Evolutionary conservation across 2,888 invertebrate species (phyloP), one percentile per base, ranked within the genome.

Genomic region (Theretra japonica): DNA sequence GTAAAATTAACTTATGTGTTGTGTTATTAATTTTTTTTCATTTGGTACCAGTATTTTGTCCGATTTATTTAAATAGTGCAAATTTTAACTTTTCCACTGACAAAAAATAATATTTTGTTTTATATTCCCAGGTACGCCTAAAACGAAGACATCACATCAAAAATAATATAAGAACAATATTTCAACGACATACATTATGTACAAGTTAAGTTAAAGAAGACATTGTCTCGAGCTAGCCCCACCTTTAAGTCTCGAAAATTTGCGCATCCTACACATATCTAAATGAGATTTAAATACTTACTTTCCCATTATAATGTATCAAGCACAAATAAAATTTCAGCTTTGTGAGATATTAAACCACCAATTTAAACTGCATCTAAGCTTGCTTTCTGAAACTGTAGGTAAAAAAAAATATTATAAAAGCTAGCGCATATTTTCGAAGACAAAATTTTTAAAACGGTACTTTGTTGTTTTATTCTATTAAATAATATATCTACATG

Each of bases 121-220:
- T 70, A 70, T 41, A 74, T 74, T 90, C 89, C 68, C 92, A 94
- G 93, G 88, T 93, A 92, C 87, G 93, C 90, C 79, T 94, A 93
- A 90, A 86, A 82, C 81, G 86, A 86, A 84, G 82, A 85, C 83
- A 83, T 80, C 70, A 72, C 72, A 50, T 25, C 58, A 23, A 50
- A 60, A 30, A 33, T 33, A 58, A 33, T 25, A 79, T 84, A 85
- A 86, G 85, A 89, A 88, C 83, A 87, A 88, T 82, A 86, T 81
- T 81, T 85, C 83, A 86, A 83, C 82, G 82, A 88, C 82, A 82
- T 81, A 80, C 82, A 81, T 84, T 86, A 86, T 85, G 86, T 91
- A 89, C 89, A 90, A 90, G 84, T 86, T 88, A 83, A 79, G 78
- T 85, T 88, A 87, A 84, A 83, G 77, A 81, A 86, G 85, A 83